Percentiles rank a stretch among this genome's conserved stretches.
Evolutionary conservation across 92 coral and sea anemone genomes (phyloP).

Genomic region (Phenganax marumi): DNA sequence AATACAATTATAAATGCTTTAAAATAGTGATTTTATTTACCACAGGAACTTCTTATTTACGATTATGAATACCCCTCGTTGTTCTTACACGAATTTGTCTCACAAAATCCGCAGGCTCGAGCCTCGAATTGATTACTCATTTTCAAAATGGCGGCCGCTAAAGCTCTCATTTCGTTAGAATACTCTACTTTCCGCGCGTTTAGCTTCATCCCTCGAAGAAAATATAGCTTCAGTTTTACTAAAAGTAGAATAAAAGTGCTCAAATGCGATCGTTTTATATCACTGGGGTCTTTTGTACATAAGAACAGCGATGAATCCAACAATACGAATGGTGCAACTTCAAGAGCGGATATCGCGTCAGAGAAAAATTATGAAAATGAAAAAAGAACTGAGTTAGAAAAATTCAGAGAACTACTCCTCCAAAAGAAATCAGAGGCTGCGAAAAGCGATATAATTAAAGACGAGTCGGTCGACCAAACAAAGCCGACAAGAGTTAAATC

Average conservation of each 20-base stretch:
- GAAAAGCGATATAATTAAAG: not conserved
- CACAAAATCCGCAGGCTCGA: not conserved
- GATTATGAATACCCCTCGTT: not conserved
- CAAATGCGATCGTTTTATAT: not conserved
- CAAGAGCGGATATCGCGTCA: not conserved
- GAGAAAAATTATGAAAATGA: not conserved
- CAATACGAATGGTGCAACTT: not conserved
- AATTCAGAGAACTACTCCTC: slow-evolving; percentile 16
- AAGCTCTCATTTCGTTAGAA: not conserved
- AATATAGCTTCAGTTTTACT: slow-evolving; percentile 1
- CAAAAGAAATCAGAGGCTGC: not conserved
- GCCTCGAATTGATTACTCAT: too few relatives aligned
- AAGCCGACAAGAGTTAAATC: not conserved
- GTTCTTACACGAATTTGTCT: not conserved
- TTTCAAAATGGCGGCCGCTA: slow-evolving; percentile 21
- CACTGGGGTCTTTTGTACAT: not conserved
- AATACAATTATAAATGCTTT: too few relatives aligned
- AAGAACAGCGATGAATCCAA: not conserved
- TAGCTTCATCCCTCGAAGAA: not conserved
- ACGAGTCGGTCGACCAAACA: not conserved
- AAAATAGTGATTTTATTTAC: too few relatives aligned
- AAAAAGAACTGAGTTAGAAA: slow-evolving; percentile 33
- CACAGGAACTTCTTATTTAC: too few relatives aligned
- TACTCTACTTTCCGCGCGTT: not conserved
- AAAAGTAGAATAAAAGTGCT: not conserved